Percentiles rank a stretch among this genome's conserved stretches.
Evolutionary conservation across 1,140 invertebrate species (phyloP).

Genomic region (Drosophila pseudoananassae): DNA sequence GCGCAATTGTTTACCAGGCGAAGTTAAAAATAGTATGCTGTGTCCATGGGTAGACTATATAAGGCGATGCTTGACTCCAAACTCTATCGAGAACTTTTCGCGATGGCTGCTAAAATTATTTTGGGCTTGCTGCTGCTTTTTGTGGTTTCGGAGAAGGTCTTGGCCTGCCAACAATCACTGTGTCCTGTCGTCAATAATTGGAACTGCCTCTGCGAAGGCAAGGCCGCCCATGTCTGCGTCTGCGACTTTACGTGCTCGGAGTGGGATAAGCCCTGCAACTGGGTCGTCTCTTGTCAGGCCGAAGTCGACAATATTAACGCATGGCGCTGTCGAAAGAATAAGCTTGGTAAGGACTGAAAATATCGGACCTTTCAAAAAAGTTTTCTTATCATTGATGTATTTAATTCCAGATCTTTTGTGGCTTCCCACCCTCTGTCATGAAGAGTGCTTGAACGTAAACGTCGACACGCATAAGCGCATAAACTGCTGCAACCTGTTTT

Average conservation of each 20-base stretch:
- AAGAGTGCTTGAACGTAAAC: slow-evolving; percentile 37
- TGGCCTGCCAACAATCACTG: background rate
- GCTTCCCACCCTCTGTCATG: background rate
- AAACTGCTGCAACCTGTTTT: slow-evolving; percentile 43
- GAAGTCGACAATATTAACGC: slow-evolving; percentile 22
- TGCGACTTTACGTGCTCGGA: slow-evolving; percentile 48
- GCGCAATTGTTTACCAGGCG: slow-evolving; percentile 19
- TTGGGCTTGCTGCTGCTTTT: slow-evolving; percentile 15
- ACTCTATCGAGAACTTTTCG: slow-evolving; percentile 5
- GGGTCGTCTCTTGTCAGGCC: slow-evolving; percentile 13
- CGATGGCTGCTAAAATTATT: slow-evolving; percentile 32
- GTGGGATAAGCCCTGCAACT: slow-evolving; percentile 51
- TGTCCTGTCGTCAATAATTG: slow-evolving; percentile 6
- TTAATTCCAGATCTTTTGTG: background rate
- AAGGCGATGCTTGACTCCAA: background rate
- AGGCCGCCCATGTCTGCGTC: slow-evolving; percentile 13
- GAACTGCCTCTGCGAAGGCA: slow-evolving; percentile 6
- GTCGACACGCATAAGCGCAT: slow-evolving; percentile 4
- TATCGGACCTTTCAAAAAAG: background rate
- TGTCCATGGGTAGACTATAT: slow-evolving; percentile 6
- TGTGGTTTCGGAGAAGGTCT: background rate
- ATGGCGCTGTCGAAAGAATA: background rate
- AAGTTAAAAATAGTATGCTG: slow-evolving; percentile 23
- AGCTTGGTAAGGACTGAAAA: slow-evolving; percentile 18
- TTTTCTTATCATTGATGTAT: background rate